phyloP scores from a whole-genome alignment of 2,888 invertebrate species.

The Chouioia cunea region DNA sequence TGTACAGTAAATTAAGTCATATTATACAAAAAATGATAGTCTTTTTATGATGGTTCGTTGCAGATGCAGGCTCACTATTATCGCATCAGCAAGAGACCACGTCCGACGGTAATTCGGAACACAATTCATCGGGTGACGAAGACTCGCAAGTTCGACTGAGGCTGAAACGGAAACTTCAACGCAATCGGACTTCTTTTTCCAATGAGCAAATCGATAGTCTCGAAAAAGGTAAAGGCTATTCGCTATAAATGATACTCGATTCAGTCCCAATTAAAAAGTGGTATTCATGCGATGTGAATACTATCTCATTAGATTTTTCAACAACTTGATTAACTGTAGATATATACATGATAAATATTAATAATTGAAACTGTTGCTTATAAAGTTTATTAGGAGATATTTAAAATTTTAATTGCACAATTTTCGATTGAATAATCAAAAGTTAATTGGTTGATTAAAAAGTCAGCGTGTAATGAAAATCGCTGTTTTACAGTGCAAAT shows the following conservation, averaged over 20 bases:
- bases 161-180: slow-evolving; percentile 95
- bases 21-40: too few species aligned
- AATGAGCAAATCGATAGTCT: slow-evolving; percentile 98
- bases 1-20: too few species aligned
- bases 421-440: background rate
- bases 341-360: background rate
- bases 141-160: slow-evolving; percentile 93
- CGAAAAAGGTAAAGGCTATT: slow-evolving; percentile 88
- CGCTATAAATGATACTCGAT: too few species aligned
- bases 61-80: slow-evolving; percentile 66
- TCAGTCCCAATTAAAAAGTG: too few species aligned
- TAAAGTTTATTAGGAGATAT: background rate
- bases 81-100: slow-evolving; percentile 76
- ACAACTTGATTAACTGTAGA: background rate
- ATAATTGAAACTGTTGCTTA: too few species aligned
- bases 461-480: background rate
- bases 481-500: too few species aligned
- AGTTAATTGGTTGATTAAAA: background rate
- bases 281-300: too few species aligned
- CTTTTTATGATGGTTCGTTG: slow-evolving; percentile 48
- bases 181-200: slow-evolving; percentile 97
- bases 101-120: slow-evolving; percentile 91
- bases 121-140: slow-evolving; percentile 89
- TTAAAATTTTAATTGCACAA: background rate
- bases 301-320: too few species aligned